Base-by-base conservation (phyloP, 2,113 vertebrate species). In the Tragulus kanchil region DNA sequence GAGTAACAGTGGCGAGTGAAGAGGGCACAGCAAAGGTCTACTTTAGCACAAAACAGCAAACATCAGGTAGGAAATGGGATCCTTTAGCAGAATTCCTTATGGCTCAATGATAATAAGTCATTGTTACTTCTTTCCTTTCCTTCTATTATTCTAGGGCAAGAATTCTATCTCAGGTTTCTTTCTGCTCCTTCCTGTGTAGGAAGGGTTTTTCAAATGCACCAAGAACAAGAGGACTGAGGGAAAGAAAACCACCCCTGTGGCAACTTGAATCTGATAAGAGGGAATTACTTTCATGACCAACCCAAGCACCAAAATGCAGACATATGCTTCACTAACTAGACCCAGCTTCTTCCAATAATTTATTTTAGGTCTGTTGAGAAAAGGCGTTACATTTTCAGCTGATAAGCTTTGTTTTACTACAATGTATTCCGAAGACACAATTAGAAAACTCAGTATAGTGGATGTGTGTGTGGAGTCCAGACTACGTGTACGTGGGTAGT, bases 321-420 rank as follows among this genome's bases (percentile, higher is more conserved):
- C 85, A 85, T 77, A 88, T 23, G 82, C 61, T 79, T 95, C 59
- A 17, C 79, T 36, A 21, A 26, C 23, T 14, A 31, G 23, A 75
- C 6, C 28, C 48, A 26, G 54, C 64, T 69, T 50, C 75, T 69
- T 45, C 79, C 28, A 8, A 26, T 50, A 23, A 62, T 48, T 69
- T 75, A 50, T 36, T 59, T 77, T 48, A 81, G 45, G 28, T 71
- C 85, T 59, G 56, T 1, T 19, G 83, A 93, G 86, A 65, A 85
- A 85, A 91, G 65, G 3, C 52, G 25, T 87, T 56, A 28, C 59
- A 58, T 58, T 61, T 89, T 48, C 52, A 21, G 64, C 28, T 23
- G 85, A 88, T 21, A 82, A 85, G 56, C 58, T 61, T 59, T 50
- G 79, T 89, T 92, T 92, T 48, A 3, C 84, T 90, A 52, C 62